A percentile compares a stretch with the other conserved stretches of the same genome.
Evolutionary conservation across 2,113 vertebrate genomes (phyloP).

Genomic region (Nibea coibor): DNA sequence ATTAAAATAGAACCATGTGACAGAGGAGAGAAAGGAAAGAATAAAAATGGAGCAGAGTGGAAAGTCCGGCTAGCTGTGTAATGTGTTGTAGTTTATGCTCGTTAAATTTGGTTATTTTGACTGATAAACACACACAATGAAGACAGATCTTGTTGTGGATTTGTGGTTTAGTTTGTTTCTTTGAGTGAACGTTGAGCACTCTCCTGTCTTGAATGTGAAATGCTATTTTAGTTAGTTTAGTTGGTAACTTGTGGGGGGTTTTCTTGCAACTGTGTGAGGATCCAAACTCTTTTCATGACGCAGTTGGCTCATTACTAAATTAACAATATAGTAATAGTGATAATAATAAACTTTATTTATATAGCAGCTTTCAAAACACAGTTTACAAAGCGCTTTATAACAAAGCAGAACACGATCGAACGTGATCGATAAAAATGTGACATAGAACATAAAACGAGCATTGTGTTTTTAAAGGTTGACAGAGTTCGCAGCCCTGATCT

Average conservation of each 20-base stretch:
- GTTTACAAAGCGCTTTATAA: too few relatives aligned
- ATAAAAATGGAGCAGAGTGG: not conserved
- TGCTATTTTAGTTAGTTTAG: conserved; percentile 30
- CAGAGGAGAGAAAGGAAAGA: conserved; percentile 1
- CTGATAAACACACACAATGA: not conserved
- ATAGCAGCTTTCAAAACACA: not conserved
- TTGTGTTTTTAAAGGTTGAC: too few relatives aligned
- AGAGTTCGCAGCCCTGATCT: too few relatives aligned
- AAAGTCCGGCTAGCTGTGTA: not conserved
- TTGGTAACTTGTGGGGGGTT: not conserved
- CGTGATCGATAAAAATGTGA: too few relatives aligned
- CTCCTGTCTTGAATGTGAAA: conserved; percentile 39
- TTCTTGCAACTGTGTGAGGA: not conserved
- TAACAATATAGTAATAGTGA: not conserved
- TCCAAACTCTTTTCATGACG: not conserved
- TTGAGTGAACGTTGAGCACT: not conserved
- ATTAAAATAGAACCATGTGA: conserved; percentile 37
- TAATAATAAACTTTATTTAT: too few relatives aligned
- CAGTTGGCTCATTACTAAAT: not conserved
- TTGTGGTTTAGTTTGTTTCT: conserved; percentile 2
- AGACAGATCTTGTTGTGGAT: not conserved
- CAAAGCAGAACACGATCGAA: too few relatives aligned
- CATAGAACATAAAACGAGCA: too few relatives aligned
- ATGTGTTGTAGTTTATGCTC: not conserved
- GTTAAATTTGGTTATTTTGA: conserved; percentile 8